Percentiles rank a stretch among this genome's conserved stretches.
These are phyloP conservation scores for Nannospalax galili DNA, from an alignment of 2,113 vertebrate genomes.

Conservation along the genomic window DNA sequence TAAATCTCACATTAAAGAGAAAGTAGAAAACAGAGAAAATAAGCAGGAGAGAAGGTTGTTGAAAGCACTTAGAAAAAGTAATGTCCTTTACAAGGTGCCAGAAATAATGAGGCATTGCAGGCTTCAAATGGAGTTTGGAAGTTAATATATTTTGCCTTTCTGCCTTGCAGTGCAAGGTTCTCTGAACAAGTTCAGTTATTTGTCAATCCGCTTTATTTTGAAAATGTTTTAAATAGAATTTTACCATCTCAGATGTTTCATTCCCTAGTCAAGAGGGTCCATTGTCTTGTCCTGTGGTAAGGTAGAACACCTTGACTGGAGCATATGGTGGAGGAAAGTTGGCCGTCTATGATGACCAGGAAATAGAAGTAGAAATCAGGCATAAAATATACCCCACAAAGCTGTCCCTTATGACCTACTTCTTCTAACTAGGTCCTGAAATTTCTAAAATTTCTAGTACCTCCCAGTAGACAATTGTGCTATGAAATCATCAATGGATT, in stretches of 20 bases:
- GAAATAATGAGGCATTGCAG: conserved; percentile 7
- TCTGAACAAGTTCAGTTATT: neutral
- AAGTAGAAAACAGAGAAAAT: neutral
- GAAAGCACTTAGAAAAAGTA: neutral
- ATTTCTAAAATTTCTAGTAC: neutral
- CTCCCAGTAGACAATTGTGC: accelerated
- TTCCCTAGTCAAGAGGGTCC: neutral
- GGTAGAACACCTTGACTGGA: neutral
- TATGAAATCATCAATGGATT: neutral
- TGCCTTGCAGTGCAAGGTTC: neutral
- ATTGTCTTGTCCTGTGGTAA: neutral
- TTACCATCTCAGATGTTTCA: neutral
- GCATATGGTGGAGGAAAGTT: neutral
- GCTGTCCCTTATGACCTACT: neutral
- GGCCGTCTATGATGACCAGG: neutral
- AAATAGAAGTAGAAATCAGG: neutral
- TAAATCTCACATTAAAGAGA: neutral
- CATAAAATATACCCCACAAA: neutral
- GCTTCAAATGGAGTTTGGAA: neutral
- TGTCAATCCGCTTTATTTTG: neutral
- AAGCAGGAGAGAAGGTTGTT: neutral
- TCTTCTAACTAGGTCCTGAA: neutral
- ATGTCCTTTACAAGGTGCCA: neutral
- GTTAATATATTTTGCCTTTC: neutral
- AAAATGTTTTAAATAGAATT: neutral